Conservation (phyloP, 2,797 vertebrate species). For the Sebastes cheni region DNA sequence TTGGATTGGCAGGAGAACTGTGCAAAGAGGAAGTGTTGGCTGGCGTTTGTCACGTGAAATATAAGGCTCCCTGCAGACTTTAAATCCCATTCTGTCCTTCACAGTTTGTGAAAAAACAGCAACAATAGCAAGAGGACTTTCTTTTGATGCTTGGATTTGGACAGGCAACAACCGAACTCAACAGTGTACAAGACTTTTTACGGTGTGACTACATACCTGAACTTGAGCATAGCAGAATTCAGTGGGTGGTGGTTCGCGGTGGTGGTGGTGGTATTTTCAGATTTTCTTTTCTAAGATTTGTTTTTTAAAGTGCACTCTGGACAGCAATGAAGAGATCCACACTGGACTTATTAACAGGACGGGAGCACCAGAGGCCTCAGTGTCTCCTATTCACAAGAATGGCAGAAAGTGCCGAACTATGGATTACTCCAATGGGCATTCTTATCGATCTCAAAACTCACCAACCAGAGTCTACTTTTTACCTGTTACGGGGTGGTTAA, state of each 20-base stretch:
- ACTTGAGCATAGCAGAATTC: constrained; percentile 77
- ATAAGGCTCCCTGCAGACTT: constrained; percentile 55
- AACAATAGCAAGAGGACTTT: constrained; percentile 67
- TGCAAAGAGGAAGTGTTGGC: constrained; percentile 51
- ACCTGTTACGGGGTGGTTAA: constrained; percentile 75
- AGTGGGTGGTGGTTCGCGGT: constrained; percentile 59
- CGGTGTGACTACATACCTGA: constrained; percentile 51
- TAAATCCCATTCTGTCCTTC: constrained; percentile 62
- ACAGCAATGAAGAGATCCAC: constrained; percentile 74
- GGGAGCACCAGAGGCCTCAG: constrained; percentile 62
- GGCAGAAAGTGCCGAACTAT: constrained; percentile 63
- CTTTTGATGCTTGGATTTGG: constrained; percentile 65
- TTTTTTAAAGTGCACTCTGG: constrained; percentile 70
- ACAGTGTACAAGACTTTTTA: constrained; percentile 53
- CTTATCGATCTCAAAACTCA: constrained; percentile 75
- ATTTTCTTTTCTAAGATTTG: constrained; percentile 35
- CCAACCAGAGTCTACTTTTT: constrained; percentile 76
- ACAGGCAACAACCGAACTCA: constrained; percentile 64
- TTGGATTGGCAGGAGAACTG: constrained; percentile 51
- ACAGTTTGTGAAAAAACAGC: constrained; percentile 62
- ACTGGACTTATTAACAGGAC: constrained; percentile 71
- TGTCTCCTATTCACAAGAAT: constrained; percentile 57
- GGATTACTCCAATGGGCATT: constrained; percentile 83
- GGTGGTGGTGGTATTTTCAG: constrained; percentile 54
- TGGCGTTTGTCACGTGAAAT: constrained; percentile 29